These are phyloP conservation scores for Amblyopsis hoosieri DNA, from an alignment of 2,797 vertebrate genomes.

Conservation along the genomic window DNA sequence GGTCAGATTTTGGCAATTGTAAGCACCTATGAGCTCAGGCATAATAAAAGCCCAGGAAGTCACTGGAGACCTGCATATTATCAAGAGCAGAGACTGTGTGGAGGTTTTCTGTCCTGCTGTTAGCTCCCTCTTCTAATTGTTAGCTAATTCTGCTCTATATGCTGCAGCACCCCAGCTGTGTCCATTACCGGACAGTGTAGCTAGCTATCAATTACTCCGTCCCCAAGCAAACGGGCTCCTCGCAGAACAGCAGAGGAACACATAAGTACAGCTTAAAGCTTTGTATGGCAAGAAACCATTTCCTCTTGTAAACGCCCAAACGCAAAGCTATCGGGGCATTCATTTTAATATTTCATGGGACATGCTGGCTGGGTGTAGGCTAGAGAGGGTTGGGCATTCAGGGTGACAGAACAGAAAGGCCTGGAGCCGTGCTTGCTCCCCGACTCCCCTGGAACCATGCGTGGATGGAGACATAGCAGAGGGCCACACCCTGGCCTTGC, in stretches of 20 bases:
- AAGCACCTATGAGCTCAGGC: constrained; percentile 70
- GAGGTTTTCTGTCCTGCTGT: constrained; percentile 23
- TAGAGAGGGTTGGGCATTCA: constrained; percentile 19
- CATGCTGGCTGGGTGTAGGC: constrained; percentile 29
- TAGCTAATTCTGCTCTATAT: constrained; percentile 15
- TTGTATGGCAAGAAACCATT: background rate
- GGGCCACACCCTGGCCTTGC: constrained; percentile 53
- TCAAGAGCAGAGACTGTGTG: constrained; percentile 50
- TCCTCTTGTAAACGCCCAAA: background rate
- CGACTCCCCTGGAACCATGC: constrained; percentile 32
- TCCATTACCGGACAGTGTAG: constrained; percentile 8
- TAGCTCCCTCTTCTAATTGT: constrained; percentile 14
- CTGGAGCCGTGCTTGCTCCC: constrained; percentile 44
- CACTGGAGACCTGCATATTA: constrained; percentile 47
- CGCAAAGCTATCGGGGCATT: background rate
- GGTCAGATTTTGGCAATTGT: constrained; percentile 68
- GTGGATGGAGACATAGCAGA: constrained; percentile 36
- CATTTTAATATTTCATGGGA: constrained; percentile 29
- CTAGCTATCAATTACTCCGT: constrained; percentile 1
- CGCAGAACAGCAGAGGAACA: no score
- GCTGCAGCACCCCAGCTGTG: background rate
- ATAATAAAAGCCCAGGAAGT: constrained; percentile 60
- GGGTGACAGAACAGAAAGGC: constrained; percentile 9
- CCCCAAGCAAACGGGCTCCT: no score
- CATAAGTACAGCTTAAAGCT: no score